Percentiles rank a stretch among this genome's conserved stretches.
Evolutionary conservation across 2,113 vertebrate genomes (phyloP).

Genomic region (Axis porcinus): DNA sequence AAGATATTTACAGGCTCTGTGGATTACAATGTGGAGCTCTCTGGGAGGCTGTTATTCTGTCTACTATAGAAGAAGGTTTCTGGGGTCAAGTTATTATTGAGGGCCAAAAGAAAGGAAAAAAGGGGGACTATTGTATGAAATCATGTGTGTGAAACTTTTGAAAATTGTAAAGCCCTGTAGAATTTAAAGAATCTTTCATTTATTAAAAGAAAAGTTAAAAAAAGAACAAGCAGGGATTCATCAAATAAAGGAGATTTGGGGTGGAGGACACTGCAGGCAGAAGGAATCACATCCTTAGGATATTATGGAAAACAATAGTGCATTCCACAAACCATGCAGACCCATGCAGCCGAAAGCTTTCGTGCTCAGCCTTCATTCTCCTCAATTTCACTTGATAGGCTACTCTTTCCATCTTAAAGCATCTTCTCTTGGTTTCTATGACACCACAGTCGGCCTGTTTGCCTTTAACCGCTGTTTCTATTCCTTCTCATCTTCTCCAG

Average conservation of each 20-base stretch:
- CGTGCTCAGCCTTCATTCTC: neutral
- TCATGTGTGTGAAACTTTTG: neutral
- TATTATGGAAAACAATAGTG: neutral
- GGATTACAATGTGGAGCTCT: neutral
- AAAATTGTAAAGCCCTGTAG: neutral
- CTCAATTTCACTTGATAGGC: neutral
- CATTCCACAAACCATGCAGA: neutral
- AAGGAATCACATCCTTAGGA: neutral
- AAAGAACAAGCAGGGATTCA: neutral
- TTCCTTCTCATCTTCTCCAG: neutral
- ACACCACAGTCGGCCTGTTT: accelerated
- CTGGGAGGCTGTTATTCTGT: neutral
- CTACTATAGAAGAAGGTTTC: neutral
- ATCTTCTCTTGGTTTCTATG: neutral
- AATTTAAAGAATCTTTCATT: neutral
- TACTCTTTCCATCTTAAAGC: neutral
- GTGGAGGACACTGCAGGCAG: neutral
- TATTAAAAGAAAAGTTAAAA: neutral
- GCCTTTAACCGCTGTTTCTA: neutral
- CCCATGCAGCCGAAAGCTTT: accelerated
- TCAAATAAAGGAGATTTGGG: neutral
- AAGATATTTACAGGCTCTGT: neutral
- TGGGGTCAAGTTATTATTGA: neutral
- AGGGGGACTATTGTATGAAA: neutral
- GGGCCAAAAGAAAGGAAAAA: neutral